These are phyloP conservation scores for Mesaphorura yosii DNA, from an alignment of 1,140 invertebrate genomes.

Conservation along the genomic window DNA sequence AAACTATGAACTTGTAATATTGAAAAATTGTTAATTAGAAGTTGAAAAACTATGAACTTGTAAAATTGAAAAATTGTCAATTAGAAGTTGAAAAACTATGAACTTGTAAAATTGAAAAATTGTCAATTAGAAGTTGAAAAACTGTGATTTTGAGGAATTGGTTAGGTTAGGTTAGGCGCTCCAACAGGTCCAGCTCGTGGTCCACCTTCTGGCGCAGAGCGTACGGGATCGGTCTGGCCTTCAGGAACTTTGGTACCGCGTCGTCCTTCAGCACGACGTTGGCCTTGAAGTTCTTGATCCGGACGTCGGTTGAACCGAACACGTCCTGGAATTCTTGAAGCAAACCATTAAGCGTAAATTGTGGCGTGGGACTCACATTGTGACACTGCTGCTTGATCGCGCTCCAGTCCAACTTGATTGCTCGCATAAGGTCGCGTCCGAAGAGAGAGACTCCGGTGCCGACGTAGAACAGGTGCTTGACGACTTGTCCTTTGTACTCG, in stretches of 20 bases:
- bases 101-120: too few relatives aligned
- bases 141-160: too few relatives aligned
- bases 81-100: too few relatives aligned
- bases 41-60: too few relatives aligned
- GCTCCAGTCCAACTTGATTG: constrained; percentile 2
- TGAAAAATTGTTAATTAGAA: too few relatives aligned
- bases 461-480: not conserved
- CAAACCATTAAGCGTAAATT: not conserved
- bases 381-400: not conserved
- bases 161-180: too few relatives aligned
- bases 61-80: too few relatives aligned
- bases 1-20: too few relatives aligned
- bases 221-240: constrained; percentile 37
- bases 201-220: constrained; percentile 36
- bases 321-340: constrained; percentile 13
- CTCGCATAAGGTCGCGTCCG: constrained; percentile 1
- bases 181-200: constrained; percentile 35
- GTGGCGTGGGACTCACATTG: not conserved
- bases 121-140: too few relatives aligned
- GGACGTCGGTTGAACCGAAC: not conserved
- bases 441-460: not conserved
- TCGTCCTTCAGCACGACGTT: constrained; percentile 10
- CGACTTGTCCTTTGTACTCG: not conserved
- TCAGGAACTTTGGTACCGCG: constrained; percentile 33
- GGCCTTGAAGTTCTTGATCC: constrained; percentile 5